Conservation (phyloP, 2,113 vertebrate genomes). For the Gallinago paraguaiae region DNA sequence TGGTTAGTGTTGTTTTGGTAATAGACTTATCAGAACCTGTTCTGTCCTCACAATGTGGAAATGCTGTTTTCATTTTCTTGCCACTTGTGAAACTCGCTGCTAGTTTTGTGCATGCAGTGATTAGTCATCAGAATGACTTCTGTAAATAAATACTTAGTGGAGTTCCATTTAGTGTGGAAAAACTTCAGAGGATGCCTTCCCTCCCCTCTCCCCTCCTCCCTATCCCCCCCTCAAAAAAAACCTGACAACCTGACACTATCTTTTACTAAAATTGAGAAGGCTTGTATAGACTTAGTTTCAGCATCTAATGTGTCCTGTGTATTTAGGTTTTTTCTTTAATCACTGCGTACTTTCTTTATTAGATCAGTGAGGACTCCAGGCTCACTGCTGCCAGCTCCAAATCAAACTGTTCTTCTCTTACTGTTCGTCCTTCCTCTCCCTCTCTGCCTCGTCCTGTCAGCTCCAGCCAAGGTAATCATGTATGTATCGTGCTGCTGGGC, state of each 20-base stretch:
- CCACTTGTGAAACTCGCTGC: not conserved
- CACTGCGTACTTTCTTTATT: conserved; percentile 76
- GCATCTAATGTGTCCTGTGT: not conserved
- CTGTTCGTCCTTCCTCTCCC: conserved; percentile 78
- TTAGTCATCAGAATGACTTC: not conserved
- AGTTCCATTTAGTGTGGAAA: not conserved
- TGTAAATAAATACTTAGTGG: not conserved
- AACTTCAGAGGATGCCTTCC: not conserved
- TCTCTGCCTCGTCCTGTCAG: conserved; percentile 86
- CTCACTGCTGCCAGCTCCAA: conserved; percentile 77
- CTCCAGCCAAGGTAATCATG: conserved; percentile 97
- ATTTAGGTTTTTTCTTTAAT: conserved; percentile 50
- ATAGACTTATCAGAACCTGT: not conserved
- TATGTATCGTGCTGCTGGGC: conserved; percentile 82
- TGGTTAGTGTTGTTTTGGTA: not conserved
- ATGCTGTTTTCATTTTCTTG: not conserved
- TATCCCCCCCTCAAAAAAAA: not conserved
- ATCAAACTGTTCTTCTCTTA: conserved; percentile 77
- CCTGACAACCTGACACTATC: not conserved
- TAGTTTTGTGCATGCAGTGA: not conserved
- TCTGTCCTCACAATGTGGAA: not conserved
- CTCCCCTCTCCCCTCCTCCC: accelerated
- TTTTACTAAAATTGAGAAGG: not conserved
- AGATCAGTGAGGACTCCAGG: conserved; percentile 91
- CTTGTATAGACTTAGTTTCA: not conserved